These are phyloP conservation scores for Strongylocentrotus purpuratus DNA, from an alignment of 35 echinoderm and acorn worm genomes.

Conservation along the genomic window DNA sequence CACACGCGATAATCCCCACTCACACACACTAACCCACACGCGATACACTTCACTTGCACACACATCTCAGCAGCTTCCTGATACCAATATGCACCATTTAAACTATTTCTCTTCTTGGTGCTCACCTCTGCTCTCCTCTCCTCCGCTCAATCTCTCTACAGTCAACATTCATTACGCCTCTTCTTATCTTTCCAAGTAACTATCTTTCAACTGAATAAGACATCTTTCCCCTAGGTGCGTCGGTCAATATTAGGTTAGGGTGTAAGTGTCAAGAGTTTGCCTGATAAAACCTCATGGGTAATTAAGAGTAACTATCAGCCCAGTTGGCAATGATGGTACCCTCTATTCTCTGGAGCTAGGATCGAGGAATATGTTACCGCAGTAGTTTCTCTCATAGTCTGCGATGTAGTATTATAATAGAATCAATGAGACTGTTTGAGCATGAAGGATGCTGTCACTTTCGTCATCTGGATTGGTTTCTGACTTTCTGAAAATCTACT, in stretches of 20 bases:
- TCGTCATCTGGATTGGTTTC: no score
- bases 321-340: no score
- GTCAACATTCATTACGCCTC: neutral
- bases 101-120: neutral
- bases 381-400: no score
- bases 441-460: no score
- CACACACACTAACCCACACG: neutral
- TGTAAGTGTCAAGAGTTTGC: slow-evolving; percentile 3
- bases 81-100: neutral
- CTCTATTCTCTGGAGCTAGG: no score
- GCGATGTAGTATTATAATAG: no score
- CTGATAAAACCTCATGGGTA: neutral
- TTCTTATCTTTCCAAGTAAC: neutral
- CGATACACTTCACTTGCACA: neutral
- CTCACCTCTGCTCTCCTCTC: neutral
- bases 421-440: no score
- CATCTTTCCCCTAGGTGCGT: neutral
- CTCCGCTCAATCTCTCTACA: neutral
- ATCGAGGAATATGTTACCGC: no score
- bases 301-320: neutral
- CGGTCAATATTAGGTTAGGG: neutral
- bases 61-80: neutral
- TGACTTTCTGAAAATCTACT: no score
- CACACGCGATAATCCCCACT: neutral
- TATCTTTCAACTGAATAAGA: neutral